Evolutionary conservation across 2,797 vertebrate species (phyloP).

Genomic region (Phoxinus dragarum): DNA sequence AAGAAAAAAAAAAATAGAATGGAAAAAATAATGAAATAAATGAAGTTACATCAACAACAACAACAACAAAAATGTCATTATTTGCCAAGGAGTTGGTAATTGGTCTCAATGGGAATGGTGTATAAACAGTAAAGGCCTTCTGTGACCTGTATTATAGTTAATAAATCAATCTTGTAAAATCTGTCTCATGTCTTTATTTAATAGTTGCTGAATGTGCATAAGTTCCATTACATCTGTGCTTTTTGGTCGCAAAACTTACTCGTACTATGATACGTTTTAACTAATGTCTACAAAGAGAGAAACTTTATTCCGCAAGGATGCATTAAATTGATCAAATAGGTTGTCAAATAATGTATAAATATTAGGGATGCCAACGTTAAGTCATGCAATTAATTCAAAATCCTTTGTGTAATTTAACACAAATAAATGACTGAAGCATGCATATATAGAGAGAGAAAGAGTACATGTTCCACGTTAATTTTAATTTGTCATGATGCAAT

Average conservation of each 20-base stretch:
- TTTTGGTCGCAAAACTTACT: not conserved
- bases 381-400: too few species aligned
- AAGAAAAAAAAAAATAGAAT: conserved; percentile 55
- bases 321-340: too few species aligned
- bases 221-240: not conserved
- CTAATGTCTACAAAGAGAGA: too few species aligned
- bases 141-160: conserved; percentile 97
- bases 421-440: too few species aligned
- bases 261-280: not conserved
- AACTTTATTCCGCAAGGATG: too few species aligned
- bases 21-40: conserved; percentile 81
- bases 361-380: too few species aligned
- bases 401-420: too few species aligned
- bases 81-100: conserved; percentile 90
- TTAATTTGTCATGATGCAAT: too few species aligned
- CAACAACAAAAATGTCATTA: conserved; percentile 78
- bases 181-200: conserved; percentile 62
- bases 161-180: conserved; percentile 96
- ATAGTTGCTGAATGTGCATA: not conserved
- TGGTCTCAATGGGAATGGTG: conserved; percentile 93
- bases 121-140: conserved; percentile 92
- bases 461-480: too few species aligned
- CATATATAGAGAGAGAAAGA: too few species aligned
- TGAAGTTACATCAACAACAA: conserved; percentile 75
- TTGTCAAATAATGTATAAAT: too few species aligned